phyloP scores from a whole-genome alignment of 2,888 invertebrate genomes.

The Drosophila greeni region DNA sequence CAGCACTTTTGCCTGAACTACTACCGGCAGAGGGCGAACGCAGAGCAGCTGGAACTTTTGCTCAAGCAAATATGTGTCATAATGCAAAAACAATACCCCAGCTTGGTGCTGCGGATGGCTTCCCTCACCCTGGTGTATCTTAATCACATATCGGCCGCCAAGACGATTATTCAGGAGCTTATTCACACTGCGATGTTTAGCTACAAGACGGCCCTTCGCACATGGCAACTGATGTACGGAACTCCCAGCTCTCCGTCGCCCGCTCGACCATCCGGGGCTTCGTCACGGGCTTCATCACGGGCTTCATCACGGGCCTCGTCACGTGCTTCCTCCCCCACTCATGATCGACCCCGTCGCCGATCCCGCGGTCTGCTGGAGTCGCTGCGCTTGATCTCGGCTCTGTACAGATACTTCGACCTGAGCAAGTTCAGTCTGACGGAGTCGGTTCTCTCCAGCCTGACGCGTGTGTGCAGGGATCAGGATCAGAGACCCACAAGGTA shows the following conservation, averaged over 20 bases:
- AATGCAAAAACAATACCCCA: slow-evolving; percentile 17
- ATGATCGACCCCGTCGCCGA: background rate
- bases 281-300: background rate
- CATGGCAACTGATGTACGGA: slow-evolving; percentile 11
- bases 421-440: slow-evolving; percentile 19
- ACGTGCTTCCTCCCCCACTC: background rate
- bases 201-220: slow-evolving; percentile 28
- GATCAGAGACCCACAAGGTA: background rate
- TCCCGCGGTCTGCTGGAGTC: slow-evolving; percentile 10
- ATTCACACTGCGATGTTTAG: slow-evolving; percentile 39
- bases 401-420: slow-evolving; percentile 46
- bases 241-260: background rate
- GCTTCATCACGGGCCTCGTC: background rate
- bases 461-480: background rate
- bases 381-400: slow-evolving; percentile 35
- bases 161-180: slow-evolving; percentile 20
- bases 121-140: slow-evolving; percentile 35
- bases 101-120: slow-evolving; percentile 34
- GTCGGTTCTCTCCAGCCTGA: slow-evolving; percentile 19
- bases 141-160: background rate
- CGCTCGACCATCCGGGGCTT: background rate
- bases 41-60: background rate
- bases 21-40: background rate
- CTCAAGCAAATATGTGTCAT: slow-evolving; percentile 26
- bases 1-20: slow-evolving; percentile 16